phyloP scores from a whole-genome alignment of 2,888 invertebrate genomes.

The Standfussiana lucernea region DNA sequence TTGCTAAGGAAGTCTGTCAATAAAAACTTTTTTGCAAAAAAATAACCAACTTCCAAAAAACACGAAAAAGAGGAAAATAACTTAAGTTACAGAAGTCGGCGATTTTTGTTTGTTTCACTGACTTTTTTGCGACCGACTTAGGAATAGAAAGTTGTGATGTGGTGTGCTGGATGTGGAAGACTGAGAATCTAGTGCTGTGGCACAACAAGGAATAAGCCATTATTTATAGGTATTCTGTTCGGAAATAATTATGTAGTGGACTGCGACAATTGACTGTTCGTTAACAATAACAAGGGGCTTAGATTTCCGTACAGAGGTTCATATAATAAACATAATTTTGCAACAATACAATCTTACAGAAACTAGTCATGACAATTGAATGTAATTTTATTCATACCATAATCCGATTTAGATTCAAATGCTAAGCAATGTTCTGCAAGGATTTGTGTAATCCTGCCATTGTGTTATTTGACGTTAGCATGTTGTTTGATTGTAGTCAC shows the following conservation, averaged over 20 bases:
- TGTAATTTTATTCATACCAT: constrained; percentile 42
- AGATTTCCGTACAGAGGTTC: constrained; percentile 12
- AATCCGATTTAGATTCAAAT: constrained; percentile 47
- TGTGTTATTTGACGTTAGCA: constrained; percentile 30
- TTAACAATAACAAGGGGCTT: not conserved
- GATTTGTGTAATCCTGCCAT: constrained; percentile 48
- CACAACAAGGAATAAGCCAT: not conserved
- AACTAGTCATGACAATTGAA: constrained; percentile 40
- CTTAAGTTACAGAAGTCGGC: too few relatives aligned
- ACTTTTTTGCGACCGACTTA: too few relatives aligned
- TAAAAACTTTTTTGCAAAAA: too few relatives aligned
- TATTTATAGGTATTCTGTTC: not conserved
- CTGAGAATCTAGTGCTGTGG: not conserved
- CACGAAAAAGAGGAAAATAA: too few relatives aligned
- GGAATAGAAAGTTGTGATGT: too few relatives aligned
- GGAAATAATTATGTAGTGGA: not conserved
- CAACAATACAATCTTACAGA: constrained; percentile 26
- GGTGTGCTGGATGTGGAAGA: not conserved
- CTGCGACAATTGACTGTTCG: not conserved
- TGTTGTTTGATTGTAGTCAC: constrained; percentile 43
- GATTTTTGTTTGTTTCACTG: too few relatives aligned
- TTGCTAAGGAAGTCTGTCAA: not conserved
- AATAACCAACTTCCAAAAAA: too few relatives aligned
- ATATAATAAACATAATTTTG: constrained; percentile 39
- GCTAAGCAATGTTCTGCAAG: constrained; percentile 15